Percentiles rank a stretch among this genome's conserved stretches.
Evolutionary conservation across 2,888 invertebrate species (phyloP).

Genomic region (Junonia oenone): DNA sequence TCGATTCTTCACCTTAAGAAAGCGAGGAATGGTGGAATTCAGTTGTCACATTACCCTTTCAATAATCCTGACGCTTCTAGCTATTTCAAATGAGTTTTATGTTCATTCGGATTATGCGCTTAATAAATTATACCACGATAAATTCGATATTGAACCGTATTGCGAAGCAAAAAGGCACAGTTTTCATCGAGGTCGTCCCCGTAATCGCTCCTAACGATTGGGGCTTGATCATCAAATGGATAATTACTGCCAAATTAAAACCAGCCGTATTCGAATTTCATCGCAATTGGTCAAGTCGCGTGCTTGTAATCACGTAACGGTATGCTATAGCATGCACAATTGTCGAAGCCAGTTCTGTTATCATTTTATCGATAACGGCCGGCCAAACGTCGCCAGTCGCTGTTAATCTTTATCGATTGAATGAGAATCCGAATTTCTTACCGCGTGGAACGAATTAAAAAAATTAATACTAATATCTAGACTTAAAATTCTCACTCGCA

Average conservation of each 20-base stretch:
- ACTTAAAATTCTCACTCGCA: not conserved
- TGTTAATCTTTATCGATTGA: constrained; percentile 13
- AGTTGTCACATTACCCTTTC: not conserved
- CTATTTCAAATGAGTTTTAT: constrained; percentile 1
- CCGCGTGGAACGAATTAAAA: not conserved
- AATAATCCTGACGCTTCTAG: not conserved
- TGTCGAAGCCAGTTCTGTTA: constrained; percentile 40
- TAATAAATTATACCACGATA: not conserved
- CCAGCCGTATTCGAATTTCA: constrained; percentile 45
- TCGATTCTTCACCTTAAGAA: constrained; percentile 36
- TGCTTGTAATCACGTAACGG: constrained; percentile 41
- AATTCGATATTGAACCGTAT: constrained; percentile 7
- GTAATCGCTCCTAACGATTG: constrained; percentile 21
- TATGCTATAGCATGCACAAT: constrained; percentile 35
- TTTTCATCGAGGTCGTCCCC: not conserved
- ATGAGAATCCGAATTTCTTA: constrained; percentile 4
- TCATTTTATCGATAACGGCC: constrained; percentile 31
- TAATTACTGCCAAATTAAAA: constrained; percentile 47
- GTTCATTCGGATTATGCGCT: not conserved
- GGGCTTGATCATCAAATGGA: constrained; percentile 36
- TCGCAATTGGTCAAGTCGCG: constrained; percentile 40
- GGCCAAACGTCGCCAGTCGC: constrained; percentile 37
- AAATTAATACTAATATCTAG: not conserved
- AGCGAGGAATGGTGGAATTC: not conserved
- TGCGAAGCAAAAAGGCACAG: not conserved